Conservation (phyloP, 2,888 invertebrate genomes). For the Schizotus pectinicornis region DNA sequence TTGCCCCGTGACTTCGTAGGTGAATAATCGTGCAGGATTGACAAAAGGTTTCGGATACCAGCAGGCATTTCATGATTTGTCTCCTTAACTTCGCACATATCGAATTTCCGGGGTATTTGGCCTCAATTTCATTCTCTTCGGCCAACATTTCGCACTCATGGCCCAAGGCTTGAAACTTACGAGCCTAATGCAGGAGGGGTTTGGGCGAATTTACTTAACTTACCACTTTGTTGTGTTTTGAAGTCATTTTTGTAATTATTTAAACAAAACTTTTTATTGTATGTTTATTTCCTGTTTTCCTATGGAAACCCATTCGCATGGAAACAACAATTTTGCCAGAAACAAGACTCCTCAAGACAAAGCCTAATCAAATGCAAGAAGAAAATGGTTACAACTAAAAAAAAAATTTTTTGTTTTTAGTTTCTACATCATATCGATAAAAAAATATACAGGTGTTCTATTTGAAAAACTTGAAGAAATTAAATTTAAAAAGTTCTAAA, state of each 20-base stretch:
- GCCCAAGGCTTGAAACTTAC: constrained; percentile 21
- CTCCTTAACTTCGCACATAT: constrained; percentile 5
- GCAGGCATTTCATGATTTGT: not conserved
- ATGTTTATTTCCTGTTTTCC: not conserved
- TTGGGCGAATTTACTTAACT: not conserved
- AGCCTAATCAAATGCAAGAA: too few species aligned
- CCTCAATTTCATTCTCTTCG: constrained; percentile 29
- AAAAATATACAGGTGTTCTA: too few species aligned
- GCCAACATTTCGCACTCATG: constrained; percentile 33
- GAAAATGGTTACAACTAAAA: too few species aligned
- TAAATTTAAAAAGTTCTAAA: too few species aligned
- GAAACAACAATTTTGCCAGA: too few species aligned
- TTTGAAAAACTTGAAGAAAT: too few species aligned
- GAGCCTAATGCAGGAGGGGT: not conserved
- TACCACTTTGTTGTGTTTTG: constrained; percentile 9
- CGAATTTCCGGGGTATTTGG: constrained; percentile 17
- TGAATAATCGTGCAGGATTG: constrained; percentile 14
- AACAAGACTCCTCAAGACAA: too few species aligned
- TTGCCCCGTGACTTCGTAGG: constrained; percentile 46
- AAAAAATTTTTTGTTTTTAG: too few species aligned
- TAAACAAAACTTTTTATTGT: constrained; percentile 1
- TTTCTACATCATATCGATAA: too few species aligned
- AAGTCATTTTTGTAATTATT: constrained; percentile 6
- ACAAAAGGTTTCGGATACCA: constrained; percentile 19
- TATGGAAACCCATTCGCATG: constrained; percentile 2